A percentile compares a stretch with the other conserved stretches of the same genome.
Conservation (phyloP, 2,888 invertebrate genomes). For the Harpalus rubripes region DNA sequence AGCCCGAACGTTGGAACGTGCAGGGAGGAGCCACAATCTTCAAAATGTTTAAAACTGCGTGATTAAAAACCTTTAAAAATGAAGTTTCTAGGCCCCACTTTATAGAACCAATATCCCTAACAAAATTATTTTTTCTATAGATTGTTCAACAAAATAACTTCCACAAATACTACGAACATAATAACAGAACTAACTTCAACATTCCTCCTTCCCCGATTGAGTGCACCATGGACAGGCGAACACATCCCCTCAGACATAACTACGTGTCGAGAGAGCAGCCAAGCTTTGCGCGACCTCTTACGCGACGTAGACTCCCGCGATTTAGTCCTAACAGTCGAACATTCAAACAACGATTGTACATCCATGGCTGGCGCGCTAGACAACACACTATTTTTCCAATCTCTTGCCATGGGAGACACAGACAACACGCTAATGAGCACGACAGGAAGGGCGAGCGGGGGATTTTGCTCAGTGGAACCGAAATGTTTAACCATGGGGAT, state of each 20-base stretch:
- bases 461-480: slow-evolving; percentile 68
- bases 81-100: too few species aligned
- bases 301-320: slow-evolving; percentile 73
- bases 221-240: slow-evolving; percentile 72
- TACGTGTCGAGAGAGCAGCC: slow-evolving; percentile 73
- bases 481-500: slow-evolving; percentile 65
- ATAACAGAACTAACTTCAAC: slow-evolving; percentile 33
- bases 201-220: slow-evolving; percentile 68
- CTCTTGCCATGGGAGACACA: slow-evolving; percentile 69
- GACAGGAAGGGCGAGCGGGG: slow-evolving; percentile 26
- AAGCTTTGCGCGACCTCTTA: slow-evolving; percentile 72
- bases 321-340: slow-evolving; percentile 75
- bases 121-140: background rate
- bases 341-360: slow-evolving; percentile 70
- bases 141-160: slow-evolving; percentile 43
- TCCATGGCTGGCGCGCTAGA: slow-evolving; percentile 71
- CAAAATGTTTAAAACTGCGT: too few species aligned
- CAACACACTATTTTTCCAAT: slow-evolving; percentile 74
- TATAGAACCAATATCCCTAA: background rate
- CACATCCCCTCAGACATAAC: slow-evolving; percentile 73
- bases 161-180: background rate
- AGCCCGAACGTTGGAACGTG: too few species aligned
- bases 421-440: background rate
- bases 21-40: too few species aligned
- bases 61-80: too few species aligned